These are phyloP conservation scores for Neotoxoptera formosana DNA, from an alignment of 1,140 invertebrate genomes.

Conservation along the genomic window DNA sequence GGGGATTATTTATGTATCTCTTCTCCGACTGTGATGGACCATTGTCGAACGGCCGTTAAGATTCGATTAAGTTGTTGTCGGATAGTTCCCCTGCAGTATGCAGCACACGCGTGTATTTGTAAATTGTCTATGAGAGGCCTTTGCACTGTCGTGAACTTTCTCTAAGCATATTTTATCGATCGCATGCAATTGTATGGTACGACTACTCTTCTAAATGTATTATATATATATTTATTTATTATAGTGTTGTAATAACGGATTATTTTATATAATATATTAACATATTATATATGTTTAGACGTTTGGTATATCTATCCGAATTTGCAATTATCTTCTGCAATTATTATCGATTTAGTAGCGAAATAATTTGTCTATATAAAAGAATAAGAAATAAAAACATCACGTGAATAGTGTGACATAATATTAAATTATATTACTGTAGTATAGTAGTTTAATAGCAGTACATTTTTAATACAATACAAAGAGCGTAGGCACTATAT, in stretches of 20 bases:
- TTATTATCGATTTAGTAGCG: neutral
- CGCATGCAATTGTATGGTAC: neutral
- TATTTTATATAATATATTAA: too few relatives aligned
- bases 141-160: constrained; percentile 9
- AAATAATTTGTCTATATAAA: neutral
- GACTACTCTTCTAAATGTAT: neutral
- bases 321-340: neutral
- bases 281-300: neutral
- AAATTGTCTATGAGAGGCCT: neutral
- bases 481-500: neutral
- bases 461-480: neutral
- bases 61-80: neutral
- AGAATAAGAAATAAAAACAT: neutral
- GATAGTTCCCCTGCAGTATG: neutral
- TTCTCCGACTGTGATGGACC: neutral
- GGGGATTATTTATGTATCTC: neutral
- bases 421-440: too few relatives aligned
- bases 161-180: neutral
- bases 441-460: too few relatives aligned
- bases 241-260: neutral
- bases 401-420: neutral
- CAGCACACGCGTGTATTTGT: neutral
- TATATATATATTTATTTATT: neutral
- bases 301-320: neutral
- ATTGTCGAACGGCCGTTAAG: neutral